Base-by-base conservation (phyloP, 2,888 invertebrate species). In the Rhynchonema sp. region DNA sequence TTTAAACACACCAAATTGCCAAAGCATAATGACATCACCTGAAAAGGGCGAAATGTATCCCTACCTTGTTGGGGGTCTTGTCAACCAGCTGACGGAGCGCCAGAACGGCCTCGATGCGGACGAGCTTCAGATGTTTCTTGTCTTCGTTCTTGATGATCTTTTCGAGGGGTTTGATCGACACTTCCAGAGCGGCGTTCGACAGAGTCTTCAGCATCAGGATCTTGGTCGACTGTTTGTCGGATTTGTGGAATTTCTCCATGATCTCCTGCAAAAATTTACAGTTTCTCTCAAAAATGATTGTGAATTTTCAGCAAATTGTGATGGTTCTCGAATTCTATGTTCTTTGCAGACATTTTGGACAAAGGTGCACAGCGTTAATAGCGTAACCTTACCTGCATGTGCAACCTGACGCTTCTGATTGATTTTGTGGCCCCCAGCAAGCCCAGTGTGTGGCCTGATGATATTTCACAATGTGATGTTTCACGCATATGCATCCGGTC, bases 181-280 rank as follows among this genome's bases (percentile, higher is more conserved):
- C 59, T 60, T 69, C 68, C 57, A 70, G 62, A 62, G 67, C 71
- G 53, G 70, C 68, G 63, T 71, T 71, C 62, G 66, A 67, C 56
- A 72, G 56, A 30, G 69, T 63, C 63, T 70, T 70, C 59, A 71
- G 64, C 59, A 64, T 64, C 49, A 70, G 65, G 27, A 69, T 59
- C 62, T 69, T 67, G 62, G 70, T 67, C 63, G 65, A 64, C 54
- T 6, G 6, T 2, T 6, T 29, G 27, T 26, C 17, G 3, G 54
- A 17, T 23, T 25, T 20, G 27, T 27, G 3, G 28, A 54, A 27
- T 27, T 54, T 27, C 27, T 13, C 9, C 22, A 54, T 54, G 17
- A 54, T 17, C 9, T 27, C 6, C 54, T 54, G 54, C 25, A 54
- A 27, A 54, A 13, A n/a, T n/a, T n/a, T n/a, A n/a, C n/a, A n/a